These are phyloP conservation scores for Nothocercus julius DNA, from an alignment of 2,113 vertebrate genomes.

Conservation along the genomic window DNA sequence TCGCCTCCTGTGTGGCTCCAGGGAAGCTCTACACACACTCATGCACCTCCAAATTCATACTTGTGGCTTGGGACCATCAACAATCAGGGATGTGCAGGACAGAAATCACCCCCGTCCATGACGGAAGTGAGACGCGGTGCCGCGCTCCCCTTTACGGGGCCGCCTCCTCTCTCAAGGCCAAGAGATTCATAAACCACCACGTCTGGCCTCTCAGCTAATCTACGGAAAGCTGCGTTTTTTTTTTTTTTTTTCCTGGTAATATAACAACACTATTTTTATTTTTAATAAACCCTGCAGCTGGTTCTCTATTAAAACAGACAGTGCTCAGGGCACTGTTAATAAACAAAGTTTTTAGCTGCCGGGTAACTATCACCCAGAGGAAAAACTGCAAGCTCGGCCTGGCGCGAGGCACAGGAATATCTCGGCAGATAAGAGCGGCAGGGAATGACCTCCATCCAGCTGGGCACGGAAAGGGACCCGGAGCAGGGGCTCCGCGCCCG, in stretches of 20 bases:
- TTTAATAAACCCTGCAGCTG: neutral
- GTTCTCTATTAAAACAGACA: neutral
- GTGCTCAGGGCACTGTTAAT: neutral
- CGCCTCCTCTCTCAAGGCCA: constrained; percentile 13
- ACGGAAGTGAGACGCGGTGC: neutral
- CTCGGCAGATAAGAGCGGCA: neutral
- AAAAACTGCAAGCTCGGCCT: neutral
- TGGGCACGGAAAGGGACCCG: neutral
- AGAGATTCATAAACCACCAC: neutral
- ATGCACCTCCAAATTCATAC: neutral
- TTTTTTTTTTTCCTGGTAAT: too few relatives aligned
- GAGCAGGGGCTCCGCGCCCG: neutral
- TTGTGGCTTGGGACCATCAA: neutral
- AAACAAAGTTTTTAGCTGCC: constrained; percentile 29
- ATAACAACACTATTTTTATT: too few relatives aligned
- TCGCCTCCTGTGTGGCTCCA: neutral
- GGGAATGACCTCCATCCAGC: neutral
- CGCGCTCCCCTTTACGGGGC: constrained; percentile 48
- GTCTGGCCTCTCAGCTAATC: constrained; percentile 35
- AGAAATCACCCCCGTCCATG: neutral
- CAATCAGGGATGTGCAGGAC: neutral
- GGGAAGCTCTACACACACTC: neutral
- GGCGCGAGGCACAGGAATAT: neutral
- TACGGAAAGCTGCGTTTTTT: constrained; percentile 7
- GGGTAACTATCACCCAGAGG: neutral